phyloP scores from a whole-genome alignment of 2,113 vertebrate species.

The Tychaedon coryphoeus region DNA sequence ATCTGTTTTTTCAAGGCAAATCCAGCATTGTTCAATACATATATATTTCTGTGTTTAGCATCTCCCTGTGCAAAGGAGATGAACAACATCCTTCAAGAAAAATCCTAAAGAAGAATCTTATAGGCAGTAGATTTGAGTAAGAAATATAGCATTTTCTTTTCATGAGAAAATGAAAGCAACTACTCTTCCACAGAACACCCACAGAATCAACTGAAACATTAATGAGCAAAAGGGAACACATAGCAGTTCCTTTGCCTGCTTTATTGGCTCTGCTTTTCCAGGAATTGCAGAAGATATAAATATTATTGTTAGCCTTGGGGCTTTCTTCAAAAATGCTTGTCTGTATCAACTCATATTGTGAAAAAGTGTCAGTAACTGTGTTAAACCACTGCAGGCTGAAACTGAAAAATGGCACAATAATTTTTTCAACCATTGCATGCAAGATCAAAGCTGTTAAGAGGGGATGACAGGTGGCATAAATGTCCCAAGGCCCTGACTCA shows the following conservation, averaged over 20 bases:
- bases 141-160: conserved; percentile 52
- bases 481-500: conserved; percentile 30
- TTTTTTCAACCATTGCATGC: conserved; percentile 50
- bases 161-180: conserved; percentile 59
- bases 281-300: conserved; percentile 67
- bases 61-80: conserved; percentile 28
- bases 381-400: conserved; percentile 63
- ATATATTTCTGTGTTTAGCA: neutral
- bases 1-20: neutral
- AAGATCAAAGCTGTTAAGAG: conserved; percentile 66
- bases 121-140: conserved; percentile 27
- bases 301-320: conserved; percentile 69
- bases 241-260: conserved; percentile 29
- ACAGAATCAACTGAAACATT: conserved; percentile 62
- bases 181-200: conserved; percentile 48
- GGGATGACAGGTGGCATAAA: conserved; percentile 60
- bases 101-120: conserved; percentile 33
- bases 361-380: conserved; percentile 52
- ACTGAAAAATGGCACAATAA: conserved; percentile 70
- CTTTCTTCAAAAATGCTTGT: conserved; percentile 67
- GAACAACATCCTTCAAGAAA: conserved; percentile 42
- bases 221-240: conserved; percentile 51
- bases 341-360: conserved; percentile 64
- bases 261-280: conserved; percentile 64
- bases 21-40: neutral